Conservation (phyloP, 37 sponge, comb jelly and placozoan species). For the Beroe forskalii region DNA sequence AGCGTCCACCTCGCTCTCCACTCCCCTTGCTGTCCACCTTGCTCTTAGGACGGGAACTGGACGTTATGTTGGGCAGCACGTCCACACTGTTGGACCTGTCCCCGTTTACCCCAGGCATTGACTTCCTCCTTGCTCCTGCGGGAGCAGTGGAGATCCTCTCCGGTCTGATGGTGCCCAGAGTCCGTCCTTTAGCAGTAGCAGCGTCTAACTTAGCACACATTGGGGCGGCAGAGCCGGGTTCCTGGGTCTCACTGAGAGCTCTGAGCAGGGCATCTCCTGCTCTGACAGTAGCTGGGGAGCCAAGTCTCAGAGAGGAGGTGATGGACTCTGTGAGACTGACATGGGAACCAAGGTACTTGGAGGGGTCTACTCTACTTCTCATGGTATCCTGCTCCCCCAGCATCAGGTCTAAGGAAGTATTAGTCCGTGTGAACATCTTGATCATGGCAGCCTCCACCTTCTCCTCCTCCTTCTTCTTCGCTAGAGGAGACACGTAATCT, state of each 20-base stretch:
- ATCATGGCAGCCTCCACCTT: neutral
- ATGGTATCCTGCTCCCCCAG: constrained; percentile 45
- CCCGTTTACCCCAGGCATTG: too few relatives aligned
- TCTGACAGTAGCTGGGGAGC: neutral
- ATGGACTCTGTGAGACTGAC: constrained; percentile 38
- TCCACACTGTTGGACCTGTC: neutral
- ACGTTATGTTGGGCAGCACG: neutral
- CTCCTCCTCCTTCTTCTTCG: neutral
- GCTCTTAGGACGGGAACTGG: neutral
- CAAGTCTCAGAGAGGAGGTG: constrained; percentile 40
- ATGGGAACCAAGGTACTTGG: constrained; percentile 20
- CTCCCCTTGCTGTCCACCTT: neutral
- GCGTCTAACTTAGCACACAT: neutral
- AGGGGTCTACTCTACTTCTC: constrained; percentile 52
- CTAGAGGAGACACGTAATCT: constrained; percentile 45
- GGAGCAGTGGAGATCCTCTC: neutral
- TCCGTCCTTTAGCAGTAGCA: neutral
- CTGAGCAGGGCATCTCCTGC: neutral
- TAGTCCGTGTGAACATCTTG: constrained; percentile 12
- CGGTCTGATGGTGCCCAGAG: constrained; percentile 21
- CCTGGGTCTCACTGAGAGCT: neutral
- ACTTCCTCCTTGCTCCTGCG: neutral
- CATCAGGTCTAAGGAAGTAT: neutral
- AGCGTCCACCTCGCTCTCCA: constrained; percentile 10
- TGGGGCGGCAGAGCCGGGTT: neutral